Base-by-base conservation (phyloP, 2,888 invertebrate genomes). In the Agriopis leucophaearia region DNA sequence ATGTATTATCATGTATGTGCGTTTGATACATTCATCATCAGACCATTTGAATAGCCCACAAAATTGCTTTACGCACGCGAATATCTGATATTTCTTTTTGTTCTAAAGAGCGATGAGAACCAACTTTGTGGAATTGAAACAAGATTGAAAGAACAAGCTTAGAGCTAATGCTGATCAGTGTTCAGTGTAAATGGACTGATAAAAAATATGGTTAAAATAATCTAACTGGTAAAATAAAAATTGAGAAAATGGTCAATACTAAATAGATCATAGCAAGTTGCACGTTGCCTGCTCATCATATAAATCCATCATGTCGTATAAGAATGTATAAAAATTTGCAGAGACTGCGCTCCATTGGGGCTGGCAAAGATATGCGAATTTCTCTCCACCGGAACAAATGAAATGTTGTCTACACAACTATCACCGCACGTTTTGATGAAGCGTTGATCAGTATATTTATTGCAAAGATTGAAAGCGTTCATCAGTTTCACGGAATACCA, bases 1-100 rank as follows among this genome's bases (percentile, higher is more conserved):
- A 50, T 50, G 35, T 35, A 51, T 9, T 16, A 16, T 38, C 38
- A 15, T 54, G n/a, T 54, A 10, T 64, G 72, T 69, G 65, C 69
- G 60, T 60, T 72, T 69, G 70, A 84, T 82, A 81, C 78, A 86
- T 87, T 80, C 78, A 87, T 85, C 82, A 83, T 82, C 80, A 71
- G 74, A 75, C 78, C 77, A 80, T 83, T 83, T 85, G 84, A 86
- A 88, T 84, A 81, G 77, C 77, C 72, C 71, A 76, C 81, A 78
- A 85, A 87, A 89, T 89, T 83, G 83, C 79, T 81, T 77, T 74
- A 80, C 81, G 81, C 90, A 88, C 87, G 89, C 89, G 79, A 89
- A 81, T 79, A 71, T 69, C 70, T 80, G 77, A 85, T 88, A 86
- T 83, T 78, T 81, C 75, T 81, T 82, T 82, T 83, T 82, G 70